Evolutionary conservation across 2,113 vertebrate genomes (phyloP), one percentile per base, ranked within the genome.

Genomic region (Thamnaconus septentrionalis): DNA sequence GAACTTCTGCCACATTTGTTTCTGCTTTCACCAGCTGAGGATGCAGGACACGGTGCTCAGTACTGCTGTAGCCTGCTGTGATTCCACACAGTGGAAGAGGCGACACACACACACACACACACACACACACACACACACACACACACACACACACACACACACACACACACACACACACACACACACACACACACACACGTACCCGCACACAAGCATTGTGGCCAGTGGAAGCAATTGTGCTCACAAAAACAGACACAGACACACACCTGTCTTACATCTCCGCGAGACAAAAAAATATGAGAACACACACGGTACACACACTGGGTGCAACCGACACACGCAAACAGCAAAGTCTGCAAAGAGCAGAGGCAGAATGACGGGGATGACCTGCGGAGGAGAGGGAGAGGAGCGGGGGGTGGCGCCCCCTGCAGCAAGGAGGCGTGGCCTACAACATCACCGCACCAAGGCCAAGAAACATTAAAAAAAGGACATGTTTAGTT

Each of bases 311-410:
- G 44, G 3, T 11, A 46, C 61, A 56, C 49, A 73, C 51, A 56
- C 43, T 2, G 18, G 40, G 56, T 66, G 71, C 67, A 67, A 45
- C 61, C n/a, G 53, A 81, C 41, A 66, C 66, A 71, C 62, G 4
- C 56, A 70, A 60, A 53, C 52, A 43, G 59, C 58, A 76, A 64
- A 61, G 69, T 62, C 63, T 75, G 75, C 81, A 88, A 62, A 84
- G 81, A 82, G 54, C 49, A 42, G 69, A 64, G 81, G 80, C 70
- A 65, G 69, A 72, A 61, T 58, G 61, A 77, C 53, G 59, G 53
- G 31, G 18, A 61, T 91, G 88, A 93, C 89, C 91, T 91, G 88
- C 42, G 80, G 49, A 84, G 66, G 51, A 73, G 80, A 53, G 59
- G 61, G 53, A 39, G 69, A 59, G 57, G 75, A 75, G 71, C 67